Conservation (phyloP, 2,888 invertebrate species). For the Macaria notata region DNA sequence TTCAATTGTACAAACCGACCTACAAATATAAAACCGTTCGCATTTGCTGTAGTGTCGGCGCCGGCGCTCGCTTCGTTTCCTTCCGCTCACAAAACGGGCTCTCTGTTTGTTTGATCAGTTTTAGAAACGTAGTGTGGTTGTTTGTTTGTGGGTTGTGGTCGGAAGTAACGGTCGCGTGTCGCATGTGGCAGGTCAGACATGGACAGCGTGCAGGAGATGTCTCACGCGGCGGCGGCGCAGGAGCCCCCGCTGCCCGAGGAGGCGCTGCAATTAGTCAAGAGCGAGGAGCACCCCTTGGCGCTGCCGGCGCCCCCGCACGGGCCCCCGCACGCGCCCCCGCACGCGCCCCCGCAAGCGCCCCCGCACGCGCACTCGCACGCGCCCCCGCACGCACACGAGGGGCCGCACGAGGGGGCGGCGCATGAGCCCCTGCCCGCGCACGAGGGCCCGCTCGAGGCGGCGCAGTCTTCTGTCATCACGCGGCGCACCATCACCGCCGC, state of each 20-base stretch:
- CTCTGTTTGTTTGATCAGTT: conserved; percentile 1
- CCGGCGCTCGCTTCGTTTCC: conserved; percentile 30
- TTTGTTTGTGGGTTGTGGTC: too few relatives aligned
- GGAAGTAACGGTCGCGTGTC: neutral
- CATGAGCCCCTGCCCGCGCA: conserved; percentile 48
- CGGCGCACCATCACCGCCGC: conserved; percentile 84
- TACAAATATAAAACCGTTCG: too few relatives aligned
- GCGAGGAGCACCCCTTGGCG: conserved; percentile 55
- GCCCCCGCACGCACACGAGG: conserved; percentile 7
- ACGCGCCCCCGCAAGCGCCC: conserved; percentile 9
- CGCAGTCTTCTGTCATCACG: conserved; percentile 79
- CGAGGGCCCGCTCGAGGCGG: conserved; percentile 40
- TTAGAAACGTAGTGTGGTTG: too few relatives aligned
- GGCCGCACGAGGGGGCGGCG: conserved; percentile 25
- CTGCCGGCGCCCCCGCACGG: conserved; percentile 24
- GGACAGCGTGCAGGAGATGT: conserved; percentile 55
- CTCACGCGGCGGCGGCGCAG: conserved; percentile 42
- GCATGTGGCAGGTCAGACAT: conserved; percentile 32
- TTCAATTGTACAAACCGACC: too few relatives aligned
- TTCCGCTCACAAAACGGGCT: conserved; percentile 57
- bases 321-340: conserved; percentile 4
- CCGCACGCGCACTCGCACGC: conserved; percentile 14
- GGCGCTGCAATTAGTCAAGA: conserved; percentile 72
- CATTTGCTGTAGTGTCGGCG: too few relatives aligned
- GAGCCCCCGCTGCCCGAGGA: conserved; percentile 48